Base-by-base conservation (phyloP, 1,140 invertebrate species). In the Orius insidiosus region DNA sequence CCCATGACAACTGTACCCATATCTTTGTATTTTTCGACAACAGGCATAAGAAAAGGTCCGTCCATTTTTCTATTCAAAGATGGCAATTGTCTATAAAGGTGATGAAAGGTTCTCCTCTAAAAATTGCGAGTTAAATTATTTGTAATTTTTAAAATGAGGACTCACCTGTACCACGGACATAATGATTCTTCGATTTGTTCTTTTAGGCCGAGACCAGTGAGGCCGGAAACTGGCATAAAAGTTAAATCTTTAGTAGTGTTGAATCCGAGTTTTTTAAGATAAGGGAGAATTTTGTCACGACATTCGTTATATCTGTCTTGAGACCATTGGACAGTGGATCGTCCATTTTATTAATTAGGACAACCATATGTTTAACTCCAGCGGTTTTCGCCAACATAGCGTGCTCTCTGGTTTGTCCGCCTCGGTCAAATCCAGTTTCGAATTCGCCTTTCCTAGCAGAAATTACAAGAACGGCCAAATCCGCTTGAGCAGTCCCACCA, bases 321-420 rank as follows among this genome's bases (percentile, higher is more conserved):
- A 55, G 90, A 82, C 95, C 95, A 99, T 59, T 89, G 79, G 0
- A 99, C 96, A 11, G 96, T 98, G 93, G 88, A 64, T 97, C 92
- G 68, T 99, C 96, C 96, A 99, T 99, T 75, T 99, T 99, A 72
- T 99, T 99, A 45, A 99, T 92, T 54, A 99, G 72, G 50, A 98
- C 92, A 51, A 98, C 82, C 56, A 99, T 70, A 71, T 97, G 93
- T 66, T 93, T 95, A 3, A 98, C 94, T 47, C 96, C 96, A 11
- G 93, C 92, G 3, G 96, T 98, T 67, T 98, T 98, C 6, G 94
- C 95, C 56, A 99, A 76, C 94, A 99, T 98, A 47, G 96, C 95
- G 61, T 99, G 96, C 60, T 99, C 96, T 61, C 95, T 74, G 1
- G 96, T 99, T 65, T 99, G 96, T 24, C 96, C 96, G 37, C 95